Conservation (phyloP, 2,797 vertebrate genomes). For the Danio choprae region DNA sequence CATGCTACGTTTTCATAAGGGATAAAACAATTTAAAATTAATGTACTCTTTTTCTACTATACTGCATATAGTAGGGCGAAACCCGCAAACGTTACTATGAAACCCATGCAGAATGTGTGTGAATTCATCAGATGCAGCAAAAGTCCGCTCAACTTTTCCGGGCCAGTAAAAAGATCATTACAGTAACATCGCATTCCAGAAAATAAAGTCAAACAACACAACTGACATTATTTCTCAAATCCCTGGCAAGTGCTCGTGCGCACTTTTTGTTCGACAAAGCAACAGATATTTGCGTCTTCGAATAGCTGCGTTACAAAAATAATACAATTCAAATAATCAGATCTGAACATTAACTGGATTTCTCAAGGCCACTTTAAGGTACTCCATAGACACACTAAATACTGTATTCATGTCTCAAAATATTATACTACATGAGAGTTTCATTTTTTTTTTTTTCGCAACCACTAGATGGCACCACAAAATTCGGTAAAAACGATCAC, state of each 20-base stretch:
- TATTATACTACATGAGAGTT: conserved; percentile 54
- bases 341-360: conserved; percentile 58
- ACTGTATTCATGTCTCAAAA: conserved; percentile 70
- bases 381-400: conserved; percentile 64
- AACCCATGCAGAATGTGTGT: conserved; percentile 20
- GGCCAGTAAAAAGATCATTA: conserved; percentile 17
- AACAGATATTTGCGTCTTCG: neutral
- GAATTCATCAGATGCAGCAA: neutral
- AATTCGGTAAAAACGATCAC: conserved; percentile 62
- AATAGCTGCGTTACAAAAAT: conserved; percentile 39
- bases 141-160: neutral
- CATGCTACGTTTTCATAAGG: neutral
- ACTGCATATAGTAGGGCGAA: neutral
- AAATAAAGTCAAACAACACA: neutral
- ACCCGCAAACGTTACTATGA: neutral
- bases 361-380: conserved; percentile 65
- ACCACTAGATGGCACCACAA: conserved; percentile 77
- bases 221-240: neutral
- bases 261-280: conserved; percentile 26
- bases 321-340: conserved; percentile 60
- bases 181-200: conserved; percentile 13
- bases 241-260: conserved; percentile 20
- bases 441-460: conserved; percentile 46
- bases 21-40: too few relatives aligned
- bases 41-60: neutral